phyloP scores from a whole-genome alignment of 2,113 vertebrate genomes.

The Emydura subglobosa region DNA sequence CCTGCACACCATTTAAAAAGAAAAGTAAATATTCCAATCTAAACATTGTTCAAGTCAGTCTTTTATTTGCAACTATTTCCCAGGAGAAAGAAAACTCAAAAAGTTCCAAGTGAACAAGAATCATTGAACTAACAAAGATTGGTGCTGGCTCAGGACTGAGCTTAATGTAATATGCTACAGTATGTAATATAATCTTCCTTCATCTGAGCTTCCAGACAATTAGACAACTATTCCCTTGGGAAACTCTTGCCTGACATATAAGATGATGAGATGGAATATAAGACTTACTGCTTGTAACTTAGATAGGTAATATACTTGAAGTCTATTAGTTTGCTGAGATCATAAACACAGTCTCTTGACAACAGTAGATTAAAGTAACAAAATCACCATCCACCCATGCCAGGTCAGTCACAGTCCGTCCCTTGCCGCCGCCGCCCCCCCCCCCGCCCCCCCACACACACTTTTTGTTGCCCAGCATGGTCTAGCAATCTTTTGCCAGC shows the following conservation, averaged over 20 bases:
- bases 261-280: not conserved
- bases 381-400: not conserved
- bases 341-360: not conserved
- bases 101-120: not conserved
- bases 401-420: not conserved
- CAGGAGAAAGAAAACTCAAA: slow-evolving; percentile 6
- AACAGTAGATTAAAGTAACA: not conserved
- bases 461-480: not conserved
- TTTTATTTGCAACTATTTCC: not conserved
- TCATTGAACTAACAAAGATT: slow-evolving; percentile 3
- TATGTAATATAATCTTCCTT: not conserved
- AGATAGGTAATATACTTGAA: not conserved
- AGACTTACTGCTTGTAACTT: not conserved
- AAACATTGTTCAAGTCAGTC: not conserved
- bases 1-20: not conserved
- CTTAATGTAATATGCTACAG: slow-evolving; percentile 5
- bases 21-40: not conserved
- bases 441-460: too few species aligned
- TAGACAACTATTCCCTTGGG: not conserved
- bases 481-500: not conserved
- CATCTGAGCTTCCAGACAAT: slow-evolving; percentile 26
- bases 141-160: not conserved
- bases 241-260: not conserved
- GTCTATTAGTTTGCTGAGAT: not conserved
- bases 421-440: not conserved